phyloP scores from a whole-genome alignment of 2,888 invertebrate genomes.

The Machimus atricapillus region DNA sequence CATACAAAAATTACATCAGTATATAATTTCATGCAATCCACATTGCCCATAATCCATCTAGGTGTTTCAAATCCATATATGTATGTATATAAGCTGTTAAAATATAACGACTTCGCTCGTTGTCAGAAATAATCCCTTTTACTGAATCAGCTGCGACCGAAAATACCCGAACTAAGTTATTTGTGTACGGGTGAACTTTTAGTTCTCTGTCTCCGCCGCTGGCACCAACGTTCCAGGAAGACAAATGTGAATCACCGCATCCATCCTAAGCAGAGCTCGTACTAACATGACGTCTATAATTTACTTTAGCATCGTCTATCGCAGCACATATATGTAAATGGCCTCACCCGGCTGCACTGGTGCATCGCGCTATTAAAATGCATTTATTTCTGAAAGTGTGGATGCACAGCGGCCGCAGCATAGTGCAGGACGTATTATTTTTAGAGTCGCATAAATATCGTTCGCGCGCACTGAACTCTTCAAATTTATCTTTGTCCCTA shows the following conservation, averaged over 20 bases:
- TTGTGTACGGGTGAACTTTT: neutral
- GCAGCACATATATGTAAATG: neutral
- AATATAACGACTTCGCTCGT: neutral
- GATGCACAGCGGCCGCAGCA: neutral
- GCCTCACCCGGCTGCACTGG: neutral
- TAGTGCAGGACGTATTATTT: neutral
- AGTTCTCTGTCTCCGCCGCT: neutral
- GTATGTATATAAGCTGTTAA: neutral
- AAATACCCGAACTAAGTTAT: neutral
- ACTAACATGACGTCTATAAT: slow-evolving; percentile 6
- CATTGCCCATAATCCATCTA: neutral
- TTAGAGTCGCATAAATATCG: slow-evolving; percentile 7
- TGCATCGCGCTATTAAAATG: neutral
- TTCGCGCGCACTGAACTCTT: neutral
- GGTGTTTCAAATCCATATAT: neutral
- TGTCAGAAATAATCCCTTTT: neutral
- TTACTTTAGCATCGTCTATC: neutral
- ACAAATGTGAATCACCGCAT: neutral
- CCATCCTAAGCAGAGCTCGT: neutral
- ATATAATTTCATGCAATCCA: neutral
- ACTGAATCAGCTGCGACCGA: neutral
- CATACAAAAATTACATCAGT: neutral
- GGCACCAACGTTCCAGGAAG: neutral
- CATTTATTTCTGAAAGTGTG: slow-evolving; percentile 1
- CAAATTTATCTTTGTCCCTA: neutral